phyloP scores from a whole-genome alignment of 2,888 invertebrate genomes.

The Andrena camellia region DNA sequence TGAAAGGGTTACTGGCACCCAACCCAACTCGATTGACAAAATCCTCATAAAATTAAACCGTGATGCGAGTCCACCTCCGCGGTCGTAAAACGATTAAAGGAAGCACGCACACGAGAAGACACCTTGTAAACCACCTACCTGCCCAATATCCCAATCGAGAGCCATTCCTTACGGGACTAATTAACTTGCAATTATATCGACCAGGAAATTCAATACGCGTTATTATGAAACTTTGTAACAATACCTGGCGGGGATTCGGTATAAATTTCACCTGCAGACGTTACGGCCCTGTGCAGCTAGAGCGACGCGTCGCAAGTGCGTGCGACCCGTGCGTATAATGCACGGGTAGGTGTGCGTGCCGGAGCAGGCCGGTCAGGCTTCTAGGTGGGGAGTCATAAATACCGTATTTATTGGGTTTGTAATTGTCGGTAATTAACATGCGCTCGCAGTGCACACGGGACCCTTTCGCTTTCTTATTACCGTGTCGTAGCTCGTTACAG shows the following conservation, averaged over 20 bases:
- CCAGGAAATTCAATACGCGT: slow-evolving; percentile 13
- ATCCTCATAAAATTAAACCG: neutral
- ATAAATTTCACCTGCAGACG: slow-evolving; percentile 15
- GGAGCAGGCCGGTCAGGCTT: slow-evolving; percentile 19
- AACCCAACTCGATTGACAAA: neutral
- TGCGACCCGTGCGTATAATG: slow-evolving; percentile 37
- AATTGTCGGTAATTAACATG: slow-evolving; percentile 82
- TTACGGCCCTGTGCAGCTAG: slow-evolving; percentile 13
- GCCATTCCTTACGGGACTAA: slow-evolving; percentile 6
- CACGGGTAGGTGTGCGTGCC: slow-evolving; percentile 44
- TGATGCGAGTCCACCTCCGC: neutral
- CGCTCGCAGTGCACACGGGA: slow-evolving; percentile 69
- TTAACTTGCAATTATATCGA: slow-evolving; percentile 32
- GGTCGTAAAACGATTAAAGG: neutral
- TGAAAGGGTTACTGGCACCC: neutral
- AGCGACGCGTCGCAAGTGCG: slow-evolving; percentile 38
- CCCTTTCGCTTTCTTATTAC: slow-evolving; percentile 76
- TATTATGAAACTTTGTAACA: slow-evolving; percentile 32
- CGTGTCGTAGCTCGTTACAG: slow-evolving; percentile 76
- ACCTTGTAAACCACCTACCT: neutral
- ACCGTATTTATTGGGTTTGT: slow-evolving; percentile 79
- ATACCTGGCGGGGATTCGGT: slow-evolving; percentile 4
- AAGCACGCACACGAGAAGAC: neutral
- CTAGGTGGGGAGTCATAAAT: slow-evolving; percentile 74
- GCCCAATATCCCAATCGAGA: neutral